Conservation (phyloP, 1,140 invertebrate genomes). For the Protaetia brevitarsis region DNA sequence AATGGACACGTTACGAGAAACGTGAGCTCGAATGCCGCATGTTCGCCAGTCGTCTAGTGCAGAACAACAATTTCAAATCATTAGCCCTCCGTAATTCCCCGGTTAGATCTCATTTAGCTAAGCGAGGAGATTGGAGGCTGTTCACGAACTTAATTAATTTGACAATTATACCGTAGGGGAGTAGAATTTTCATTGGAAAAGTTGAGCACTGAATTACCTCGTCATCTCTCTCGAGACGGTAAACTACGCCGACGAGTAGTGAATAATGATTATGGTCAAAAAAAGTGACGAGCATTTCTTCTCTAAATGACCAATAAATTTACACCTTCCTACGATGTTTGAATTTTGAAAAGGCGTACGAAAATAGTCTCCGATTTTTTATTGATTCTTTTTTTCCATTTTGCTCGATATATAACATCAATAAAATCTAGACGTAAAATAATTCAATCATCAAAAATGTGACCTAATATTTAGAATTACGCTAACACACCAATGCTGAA, state of each 20-base stretch:
- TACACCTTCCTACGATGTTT: not conserved
- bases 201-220: not conserved
- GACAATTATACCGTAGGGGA: not conserved
- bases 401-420: too few species aligned
- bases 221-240: not conserved
- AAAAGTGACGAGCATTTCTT: not conserved
- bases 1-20: not conserved
- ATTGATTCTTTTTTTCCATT: too few species aligned
- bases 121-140: not conserved
- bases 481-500: not conserved
- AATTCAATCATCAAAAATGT: not conserved
- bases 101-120: not conserved
- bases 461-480: too few species aligned
- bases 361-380: too few species aligned
- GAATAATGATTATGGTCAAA: not conserved
- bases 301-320: not conserved
- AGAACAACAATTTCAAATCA: constrained; percentile 1
- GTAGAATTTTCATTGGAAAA: not conserved
- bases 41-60: not conserved
- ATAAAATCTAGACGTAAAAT: too few species aligned
- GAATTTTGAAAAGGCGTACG: too few species aligned
- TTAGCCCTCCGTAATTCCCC: not conserved
- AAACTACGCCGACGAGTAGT: not conserved
- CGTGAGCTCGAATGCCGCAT: not conserved
- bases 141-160: not conserved